Percentiles rank a stretch among this genome's conserved stretches.
phyloP scores from a whole-genome alignment of 2,888 invertebrate genomes.

The Drosophila rellima region DNA sequence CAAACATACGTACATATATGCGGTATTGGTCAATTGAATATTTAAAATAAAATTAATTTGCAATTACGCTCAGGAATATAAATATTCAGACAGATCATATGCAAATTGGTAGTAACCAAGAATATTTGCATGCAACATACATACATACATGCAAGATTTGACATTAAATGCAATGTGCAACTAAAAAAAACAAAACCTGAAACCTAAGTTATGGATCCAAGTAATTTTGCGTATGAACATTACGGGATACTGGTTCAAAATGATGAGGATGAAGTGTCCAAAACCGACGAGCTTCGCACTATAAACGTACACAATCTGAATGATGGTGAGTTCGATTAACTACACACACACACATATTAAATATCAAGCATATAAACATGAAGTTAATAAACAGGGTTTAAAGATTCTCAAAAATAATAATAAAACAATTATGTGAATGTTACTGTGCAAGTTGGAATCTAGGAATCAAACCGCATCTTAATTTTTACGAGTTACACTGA shows the following conservation, averaged over 20 bases:
- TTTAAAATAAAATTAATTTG: background rate
- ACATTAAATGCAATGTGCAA: slow-evolving; percentile 88
- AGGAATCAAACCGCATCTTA: too few species aligned
- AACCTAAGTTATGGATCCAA: slow-evolving; percentile 68
- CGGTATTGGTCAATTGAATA: background rate
- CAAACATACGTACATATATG: background rate
- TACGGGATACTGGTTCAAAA: slow-evolving; percentile 83
- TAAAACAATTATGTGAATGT: too few species aligned
- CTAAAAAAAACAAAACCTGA: slow-evolving; percentile 79
- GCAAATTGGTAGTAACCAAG: slow-evolving; percentile 2
- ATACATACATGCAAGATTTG: slow-evolving; percentile 74
- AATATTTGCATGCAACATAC: background rate
- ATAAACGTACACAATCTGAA: slow-evolving; percentile 77
- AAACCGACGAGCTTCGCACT: slow-evolving; percentile 70
- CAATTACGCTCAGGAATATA: background rate
- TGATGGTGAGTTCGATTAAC: slow-evolving; percentile 22
- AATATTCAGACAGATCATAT: background rate
- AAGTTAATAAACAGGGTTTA: too few species aligned
- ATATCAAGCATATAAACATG: too few species aligned
- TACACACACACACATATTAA: background rate
- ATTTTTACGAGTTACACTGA: too few species aligned
- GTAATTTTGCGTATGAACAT: slow-evolving; percentile 72
- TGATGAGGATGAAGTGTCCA: slow-evolving; percentile 57
- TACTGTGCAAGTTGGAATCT: too few species aligned
- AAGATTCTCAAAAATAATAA: too few species aligned